Evolutionary conservation across 2,888 invertebrate genomes (phyloP).

Genomic region (Isoperla grammatica): DNA sequence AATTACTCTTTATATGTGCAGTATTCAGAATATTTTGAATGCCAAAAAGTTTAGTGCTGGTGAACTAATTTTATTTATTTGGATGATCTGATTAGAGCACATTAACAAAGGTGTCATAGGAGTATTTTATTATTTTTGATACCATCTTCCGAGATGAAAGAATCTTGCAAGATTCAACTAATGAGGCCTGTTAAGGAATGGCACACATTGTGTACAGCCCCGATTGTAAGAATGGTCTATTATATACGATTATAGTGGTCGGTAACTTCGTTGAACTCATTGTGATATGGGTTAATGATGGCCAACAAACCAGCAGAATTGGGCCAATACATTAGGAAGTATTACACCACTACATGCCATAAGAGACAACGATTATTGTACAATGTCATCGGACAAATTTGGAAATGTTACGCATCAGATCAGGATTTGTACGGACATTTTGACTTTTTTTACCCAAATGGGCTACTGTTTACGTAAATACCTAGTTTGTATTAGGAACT

Average conservation of each 20-base stretch:
- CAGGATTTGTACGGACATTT: too few relatives aligned
- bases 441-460: too few relatives aligned
- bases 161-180: neutral
- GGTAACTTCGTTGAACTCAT: slow-evolving; percentile 8
- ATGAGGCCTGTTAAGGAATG: neutral
- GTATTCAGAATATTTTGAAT: neutral
- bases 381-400: too few relatives aligned
- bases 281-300: neutral
- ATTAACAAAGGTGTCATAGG: neutral
- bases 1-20: too few relatives aligned
- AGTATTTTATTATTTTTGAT: slow-evolving; percentile 1
- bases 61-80: neutral
- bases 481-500: too few relatives aligned
- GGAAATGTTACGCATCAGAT: too few relatives aligned
- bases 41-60: neutral
- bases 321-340: slow-evolving; percentile 30
- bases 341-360: too few relatives aligned
- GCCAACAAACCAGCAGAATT: slow-evolving; percentile 34
- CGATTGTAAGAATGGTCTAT: too few relatives aligned
- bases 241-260: neutral
- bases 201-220: too few relatives aligned
- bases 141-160: neutral
- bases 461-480: too few relatives aligned
- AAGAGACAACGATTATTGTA: too few relatives aligned
- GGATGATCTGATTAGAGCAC: neutral